A percentile compares a stretch with the other conserved stretches of the same genome.
These are phyloP conservation scores for Neodiprion fabricii DNA, from an alignment of 1,140 invertebrate species.

Conservation along the genomic window DNA sequence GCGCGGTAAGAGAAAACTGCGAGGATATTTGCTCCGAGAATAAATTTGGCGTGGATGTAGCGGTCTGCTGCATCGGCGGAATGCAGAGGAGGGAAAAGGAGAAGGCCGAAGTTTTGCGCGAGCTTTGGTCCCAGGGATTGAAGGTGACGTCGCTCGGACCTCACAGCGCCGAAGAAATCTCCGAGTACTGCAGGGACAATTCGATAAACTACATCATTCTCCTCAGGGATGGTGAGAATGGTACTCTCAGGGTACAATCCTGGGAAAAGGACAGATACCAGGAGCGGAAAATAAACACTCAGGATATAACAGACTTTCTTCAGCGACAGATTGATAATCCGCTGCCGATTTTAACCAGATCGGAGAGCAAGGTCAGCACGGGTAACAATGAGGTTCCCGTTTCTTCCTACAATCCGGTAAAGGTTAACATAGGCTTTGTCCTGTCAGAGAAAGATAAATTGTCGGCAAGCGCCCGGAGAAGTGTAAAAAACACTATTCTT, in stretches of 20 bases:
- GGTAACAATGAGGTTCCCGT: slow-evolving; percentile 37
- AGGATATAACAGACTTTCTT: slow-evolving; percentile 68
- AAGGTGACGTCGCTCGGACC: slow-evolving; percentile 63
- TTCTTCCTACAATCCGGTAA: slow-evolving; percentile 40
- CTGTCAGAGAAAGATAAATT: slow-evolving; percentile 63
- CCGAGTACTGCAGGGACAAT: slow-evolving; percentile 70
- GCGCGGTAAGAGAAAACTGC: slow-evolving; percentile 59
- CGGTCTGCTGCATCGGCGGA: slow-evolving; percentile 70
- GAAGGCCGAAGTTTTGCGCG: slow-evolving; percentile 66
- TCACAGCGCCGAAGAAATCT: slow-evolving; percentile 69
- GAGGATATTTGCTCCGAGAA: slow-evolving; percentile 46
- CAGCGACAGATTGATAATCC: slow-evolving; percentile 55
- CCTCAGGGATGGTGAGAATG: slow-evolving; percentile 71
- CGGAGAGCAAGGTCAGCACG: slow-evolving; percentile 49
- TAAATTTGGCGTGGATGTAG: slow-evolving; percentile 65
- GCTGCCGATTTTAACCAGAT: slow-evolving; percentile 42
- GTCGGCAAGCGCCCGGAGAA: slow-evolving; percentile 59
- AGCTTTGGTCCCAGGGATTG: slow-evolving; percentile 67
- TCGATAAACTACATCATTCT: slow-evolving; percentile 72
- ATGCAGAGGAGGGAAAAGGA: slow-evolving; percentile 66
- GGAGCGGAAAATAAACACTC: slow-evolving; percentile 66
- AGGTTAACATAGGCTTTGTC: slow-evolving; percentile 59
- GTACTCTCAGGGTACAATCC: slow-evolving; percentile 65
- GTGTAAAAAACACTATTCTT: slow-evolving; percentile 59
- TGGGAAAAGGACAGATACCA: slow-evolving; percentile 70